Evolutionary conservation across 2,888 invertebrate genomes (phyloP).

Genomic region (Laothoe populi): DNA sequence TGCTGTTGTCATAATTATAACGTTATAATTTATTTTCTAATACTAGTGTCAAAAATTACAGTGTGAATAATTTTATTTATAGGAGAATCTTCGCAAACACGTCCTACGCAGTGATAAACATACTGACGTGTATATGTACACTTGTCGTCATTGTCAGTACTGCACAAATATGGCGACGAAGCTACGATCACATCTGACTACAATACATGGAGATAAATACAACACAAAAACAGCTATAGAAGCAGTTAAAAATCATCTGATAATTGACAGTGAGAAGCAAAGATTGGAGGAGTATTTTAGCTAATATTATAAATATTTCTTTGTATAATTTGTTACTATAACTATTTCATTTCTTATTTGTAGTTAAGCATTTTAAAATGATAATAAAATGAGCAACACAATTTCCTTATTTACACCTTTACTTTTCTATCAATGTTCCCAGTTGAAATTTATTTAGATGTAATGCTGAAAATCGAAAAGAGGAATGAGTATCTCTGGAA

Average conservation of each 20-base stretch:
- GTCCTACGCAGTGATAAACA: conserved; percentile 92
- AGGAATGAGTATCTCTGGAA: not conserved
- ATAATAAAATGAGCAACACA: no score
- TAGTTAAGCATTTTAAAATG: no score
- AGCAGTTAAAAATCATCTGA: conserved; percentile 63
- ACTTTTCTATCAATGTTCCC: no score
- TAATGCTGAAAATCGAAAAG: not conserved
- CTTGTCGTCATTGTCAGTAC: conserved; percentile 87
- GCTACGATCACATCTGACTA: conserved; percentile 87
- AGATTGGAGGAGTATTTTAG: not conserved
- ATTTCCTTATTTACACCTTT: no score
- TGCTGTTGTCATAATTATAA: no score
- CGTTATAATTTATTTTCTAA: no score
- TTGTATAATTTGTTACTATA: no score
- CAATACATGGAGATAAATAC: conserved; percentile 82
- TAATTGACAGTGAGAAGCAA: conserved; percentile 40
- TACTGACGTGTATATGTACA: conserved; percentile 90
- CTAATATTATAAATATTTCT: not conserved
- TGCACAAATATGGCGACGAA: conserved; percentile 88
- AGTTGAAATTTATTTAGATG: no score
- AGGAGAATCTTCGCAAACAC: conserved; percentile 96
- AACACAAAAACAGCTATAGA: conserved; percentile 78
- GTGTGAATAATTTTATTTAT: no score
- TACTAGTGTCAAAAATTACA: no score
- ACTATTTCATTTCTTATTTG: not conserved